phyloP scores from a whole-genome alignment of 1,140 invertebrate genomes.

The Saccostrea cuccullata region DNA sequence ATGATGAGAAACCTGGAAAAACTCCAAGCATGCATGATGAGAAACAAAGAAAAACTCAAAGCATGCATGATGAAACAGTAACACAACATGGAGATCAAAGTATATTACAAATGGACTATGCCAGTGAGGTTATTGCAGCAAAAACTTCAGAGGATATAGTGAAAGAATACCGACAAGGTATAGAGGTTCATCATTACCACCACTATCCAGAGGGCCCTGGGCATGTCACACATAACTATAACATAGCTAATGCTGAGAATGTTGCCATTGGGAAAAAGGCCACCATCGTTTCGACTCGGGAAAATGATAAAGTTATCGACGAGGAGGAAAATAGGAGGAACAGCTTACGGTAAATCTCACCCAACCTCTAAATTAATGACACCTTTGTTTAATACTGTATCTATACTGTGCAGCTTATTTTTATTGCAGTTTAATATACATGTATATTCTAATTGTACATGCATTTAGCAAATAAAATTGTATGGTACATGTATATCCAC shows the following conservation, averaged over 20 bases:
- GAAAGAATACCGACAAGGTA: background rate
- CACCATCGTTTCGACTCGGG: background rate
- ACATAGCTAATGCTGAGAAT: background rate
- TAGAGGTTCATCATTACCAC: background rate
- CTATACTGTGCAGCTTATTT: no score
- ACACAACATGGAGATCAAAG: background rate
- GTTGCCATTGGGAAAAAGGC: conserved; percentile 19
- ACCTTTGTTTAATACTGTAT: no score
- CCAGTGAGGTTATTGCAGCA: background rate
- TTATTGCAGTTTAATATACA: no score
- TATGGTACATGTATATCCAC: no score
- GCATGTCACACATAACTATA: background rate
- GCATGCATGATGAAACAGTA: background rate
- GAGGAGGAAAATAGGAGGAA: conserved; percentile 16
- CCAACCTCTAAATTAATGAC: no score
- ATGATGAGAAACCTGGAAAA: background rate
- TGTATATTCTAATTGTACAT: no score
- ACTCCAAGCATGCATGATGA: background rate
- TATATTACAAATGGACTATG: background rate
- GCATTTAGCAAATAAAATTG: no score
- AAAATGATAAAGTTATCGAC: conserved; percentile 14
- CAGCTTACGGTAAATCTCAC: conserved; percentile 15
- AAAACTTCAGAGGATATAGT: background rate
- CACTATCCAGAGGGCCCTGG: background rate
- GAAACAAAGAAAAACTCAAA: background rate